Conservation (phyloP, 2,888 invertebrate species). For the Scrobipalpa costella region DNA sequence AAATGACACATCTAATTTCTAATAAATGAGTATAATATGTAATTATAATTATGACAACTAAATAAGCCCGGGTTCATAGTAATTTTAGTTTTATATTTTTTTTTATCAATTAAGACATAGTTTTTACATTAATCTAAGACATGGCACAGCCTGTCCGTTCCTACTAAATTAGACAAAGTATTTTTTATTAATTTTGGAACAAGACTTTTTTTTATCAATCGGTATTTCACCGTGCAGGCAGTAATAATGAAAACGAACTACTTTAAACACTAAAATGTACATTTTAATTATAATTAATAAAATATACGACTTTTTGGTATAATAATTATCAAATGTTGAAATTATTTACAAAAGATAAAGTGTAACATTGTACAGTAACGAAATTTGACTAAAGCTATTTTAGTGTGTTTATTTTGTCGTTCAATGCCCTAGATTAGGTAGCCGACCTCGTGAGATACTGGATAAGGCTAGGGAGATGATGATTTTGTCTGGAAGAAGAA, state of each 20-base stretch:
- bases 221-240: conserved; percentile 74
- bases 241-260: conserved; percentile 35
- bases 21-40: conserved; percentile 13
- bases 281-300: conserved; percentile 47
- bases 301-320: conserved; percentile 61
- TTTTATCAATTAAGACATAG: conserved; percentile 47
- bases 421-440: no score
- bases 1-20: not conserved
- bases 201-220: conserved; percentile 40
- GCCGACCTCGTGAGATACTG: no score
- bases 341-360: conserved; percentile 24
- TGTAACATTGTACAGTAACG: conserved; percentile 19
- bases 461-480: no score
- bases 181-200: conserved; percentile 26
- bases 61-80: conserved; percentile 32
- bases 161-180: conserved; percentile 40
- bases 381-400: not conserved
- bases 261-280: conserved; percentile 15
- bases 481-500: no score
- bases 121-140: conserved; percentile 55
- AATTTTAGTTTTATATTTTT: conserved; percentile 31
- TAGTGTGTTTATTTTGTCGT: not conserved
- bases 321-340: conserved; percentile 28
- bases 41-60: conserved; percentile 1
- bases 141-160: conserved; percentile 62